Evolutionary conservation across 2,113 vertebrate species (phyloP), one percentile per base, ranked within the genome.

Genomic region (Stercorarius parasiticus): DNA sequence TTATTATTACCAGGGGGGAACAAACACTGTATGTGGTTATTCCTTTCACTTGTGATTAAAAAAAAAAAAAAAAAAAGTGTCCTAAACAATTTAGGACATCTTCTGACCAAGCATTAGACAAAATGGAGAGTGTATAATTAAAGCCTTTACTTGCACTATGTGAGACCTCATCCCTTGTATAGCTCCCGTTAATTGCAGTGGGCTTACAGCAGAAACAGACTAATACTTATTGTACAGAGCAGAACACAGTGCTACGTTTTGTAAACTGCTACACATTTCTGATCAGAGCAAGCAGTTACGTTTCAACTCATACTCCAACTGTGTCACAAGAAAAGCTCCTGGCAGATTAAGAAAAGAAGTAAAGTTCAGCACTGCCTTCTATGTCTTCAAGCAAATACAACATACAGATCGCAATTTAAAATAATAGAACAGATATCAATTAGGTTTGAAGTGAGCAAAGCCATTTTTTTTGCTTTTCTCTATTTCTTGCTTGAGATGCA

Each of bases 341-440:
- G 32, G 11, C 9, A 88, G 22, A 72, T 67, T 42, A 88, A 69
- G 49, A 66, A 66, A 90, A 86, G 11, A 65, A 65, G 15, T 19
- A 16, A 90, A 88, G 34, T 70, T 78, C 61, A 90, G 29, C 16
- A 50, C 11, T 72, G 20, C 6, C 14, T 80, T 90, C 29, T 81
- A 29, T 38, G 11, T 76, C 70, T 95, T 80, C 45, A 91, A 88
- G 59, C 36, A 95, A 97, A 94, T n/a, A 62, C 9, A 82, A 88
- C 45, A 72, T 6, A 64, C 4, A 43, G n/a, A 38, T 6, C 89
- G 73, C 17, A 95, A 79, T 74, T 85, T 86, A 79, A 96, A 93
- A 91, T n/a, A 90, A 40, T 27, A 90, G 15, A 11, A 88, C 6
- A 61, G 12, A 10, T 58, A 80, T 49, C 52, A 82, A 59, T 49